These are phyloP conservation scores for Lophura nycthemera DNA, from an alignment of 2,113 vertebrate species.

Conservation along the genomic window DNA sequence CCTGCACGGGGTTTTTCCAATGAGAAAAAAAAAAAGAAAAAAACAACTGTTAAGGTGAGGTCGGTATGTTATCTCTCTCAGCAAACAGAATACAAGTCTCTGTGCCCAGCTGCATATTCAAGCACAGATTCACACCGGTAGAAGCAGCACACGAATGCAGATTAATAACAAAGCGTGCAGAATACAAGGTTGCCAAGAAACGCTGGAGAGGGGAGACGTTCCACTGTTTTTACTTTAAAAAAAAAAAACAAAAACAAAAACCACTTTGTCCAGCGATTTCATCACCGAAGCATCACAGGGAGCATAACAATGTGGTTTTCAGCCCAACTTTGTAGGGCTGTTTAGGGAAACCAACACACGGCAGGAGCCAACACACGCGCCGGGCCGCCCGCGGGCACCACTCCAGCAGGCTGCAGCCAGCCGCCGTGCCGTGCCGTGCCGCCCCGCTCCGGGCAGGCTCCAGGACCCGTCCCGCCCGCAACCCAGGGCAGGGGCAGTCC, in stretches of 20 bases:
- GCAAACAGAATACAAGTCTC: rapidly evolving
- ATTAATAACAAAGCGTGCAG: no score
- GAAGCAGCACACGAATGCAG: rapidly evolving
- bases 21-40: not conserved
- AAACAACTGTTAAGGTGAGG: not conserved
- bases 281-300: not conserved
- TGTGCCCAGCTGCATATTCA: not conserved
- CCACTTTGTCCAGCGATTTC: not conserved
- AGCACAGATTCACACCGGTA: not conserved
- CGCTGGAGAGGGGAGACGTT: rapidly evolving
- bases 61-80: not conserved
- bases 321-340: not conserved
- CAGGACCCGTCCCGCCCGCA: not conserved
- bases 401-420: no score
- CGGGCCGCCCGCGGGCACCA: no score
- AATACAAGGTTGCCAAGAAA: not conserved
- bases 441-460: no score
- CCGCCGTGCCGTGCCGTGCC: no score
- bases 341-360: not conserved
- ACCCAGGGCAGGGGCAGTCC: not conserved
- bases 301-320: not conserved
- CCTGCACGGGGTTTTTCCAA: not conserved
- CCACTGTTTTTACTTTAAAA: not conserved
- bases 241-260: not conserved
- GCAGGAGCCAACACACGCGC: no score